These are phyloP conservation scores for Umimayanthus kanabou DNA, from an alignment of 92 coral and sea anemone genomes.

Conservation along the genomic window DNA sequence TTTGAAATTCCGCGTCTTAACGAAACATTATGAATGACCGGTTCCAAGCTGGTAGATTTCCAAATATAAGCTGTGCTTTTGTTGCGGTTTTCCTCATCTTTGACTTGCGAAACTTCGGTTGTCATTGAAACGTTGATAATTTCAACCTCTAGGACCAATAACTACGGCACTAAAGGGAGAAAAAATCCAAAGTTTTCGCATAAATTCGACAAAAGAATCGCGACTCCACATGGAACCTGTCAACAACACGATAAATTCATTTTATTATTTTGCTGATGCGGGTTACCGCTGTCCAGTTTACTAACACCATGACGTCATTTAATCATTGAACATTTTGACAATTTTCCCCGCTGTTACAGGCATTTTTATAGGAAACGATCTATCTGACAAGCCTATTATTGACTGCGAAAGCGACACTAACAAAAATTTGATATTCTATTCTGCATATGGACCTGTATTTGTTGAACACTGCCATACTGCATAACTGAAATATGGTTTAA, in stretches of 20 bases:
- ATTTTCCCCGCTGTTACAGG: no score
- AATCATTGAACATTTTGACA: background rate
- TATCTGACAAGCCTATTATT: no score
- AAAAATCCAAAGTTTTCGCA: background rate
- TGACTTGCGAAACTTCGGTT: constrained; percentile 32
- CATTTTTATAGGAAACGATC: no score
- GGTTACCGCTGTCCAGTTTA: constrained; percentile 34
- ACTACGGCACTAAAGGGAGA: constrained; percentile 3
- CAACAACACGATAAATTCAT: constrained; percentile 26
- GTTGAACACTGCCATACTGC: no score
- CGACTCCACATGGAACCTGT: constrained; percentile 24
- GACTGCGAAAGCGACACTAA: no score
- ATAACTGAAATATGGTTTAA: no score
- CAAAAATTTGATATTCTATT: no score
- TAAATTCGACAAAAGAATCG: constrained; percentile 22
- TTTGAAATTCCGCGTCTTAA: constrained; percentile 83
- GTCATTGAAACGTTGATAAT: constrained; percentile 13
- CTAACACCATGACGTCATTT: constrained; percentile 16
- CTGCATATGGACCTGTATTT: no score
- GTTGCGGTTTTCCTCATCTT: constrained; percentile 63
- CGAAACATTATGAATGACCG: constrained; percentile 66
- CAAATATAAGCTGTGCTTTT: constrained; percentile 87
- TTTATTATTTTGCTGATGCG: constrained; percentile 38
- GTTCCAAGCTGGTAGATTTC: constrained; percentile 90
- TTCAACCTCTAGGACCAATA: constrained; percentile 3